phyloP scores from a whole-genome alignment of 2,888 invertebrate genomes.

The Miltochrista miniata region DNA sequence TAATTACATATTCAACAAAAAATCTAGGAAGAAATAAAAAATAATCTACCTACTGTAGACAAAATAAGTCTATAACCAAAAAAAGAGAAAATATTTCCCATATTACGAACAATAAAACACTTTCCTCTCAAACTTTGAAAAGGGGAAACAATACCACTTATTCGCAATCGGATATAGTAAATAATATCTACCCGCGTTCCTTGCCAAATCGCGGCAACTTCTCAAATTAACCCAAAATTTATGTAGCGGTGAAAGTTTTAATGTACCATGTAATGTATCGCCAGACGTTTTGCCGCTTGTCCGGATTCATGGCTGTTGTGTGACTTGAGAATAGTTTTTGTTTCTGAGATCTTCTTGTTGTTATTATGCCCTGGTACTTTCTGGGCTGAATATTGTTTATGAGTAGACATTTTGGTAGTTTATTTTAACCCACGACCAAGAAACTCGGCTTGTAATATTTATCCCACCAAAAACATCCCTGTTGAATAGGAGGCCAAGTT shows the following conservation, averaged over 20 bases:
- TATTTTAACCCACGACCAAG: too few relatives aligned
- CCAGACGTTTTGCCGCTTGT: conserved; percentile 36
- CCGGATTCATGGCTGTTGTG: conserved; percentile 34
- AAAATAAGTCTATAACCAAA: not conserved
- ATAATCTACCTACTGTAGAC: not conserved
- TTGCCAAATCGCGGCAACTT: conserved; percentile 46
- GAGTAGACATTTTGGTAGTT: not conserved
- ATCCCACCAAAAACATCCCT: too few relatives aligned
- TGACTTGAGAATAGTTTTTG: conserved; percentile 26
- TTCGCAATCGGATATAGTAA: conserved; percentile 18
- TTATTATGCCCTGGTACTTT: conserved; percentile 1
- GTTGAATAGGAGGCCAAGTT: too few relatives aligned
- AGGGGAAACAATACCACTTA: conserved; percentile 7
- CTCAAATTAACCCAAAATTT: conserved; percentile 60
- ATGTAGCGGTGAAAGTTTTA: conserved; percentile 66
- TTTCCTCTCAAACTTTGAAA: conserved; percentile 2
- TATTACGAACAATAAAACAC: not conserved
- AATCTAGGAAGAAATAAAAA: too few relatives aligned
- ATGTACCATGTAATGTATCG: conserved; percentile 61
- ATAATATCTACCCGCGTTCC: conserved; percentile 25
- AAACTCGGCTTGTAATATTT: too few relatives aligned
- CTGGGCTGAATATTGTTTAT: not conserved
- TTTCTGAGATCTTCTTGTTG: conserved; percentile 10
- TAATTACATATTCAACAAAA: too few relatives aligned
- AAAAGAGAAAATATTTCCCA: not conserved